A percentile compares a stretch with the other conserved stretches of the same genome.
Evolutionary conservation across 2,888 invertebrate genomes (phyloP).

Genomic region (Chymomyza amoena): DNA sequence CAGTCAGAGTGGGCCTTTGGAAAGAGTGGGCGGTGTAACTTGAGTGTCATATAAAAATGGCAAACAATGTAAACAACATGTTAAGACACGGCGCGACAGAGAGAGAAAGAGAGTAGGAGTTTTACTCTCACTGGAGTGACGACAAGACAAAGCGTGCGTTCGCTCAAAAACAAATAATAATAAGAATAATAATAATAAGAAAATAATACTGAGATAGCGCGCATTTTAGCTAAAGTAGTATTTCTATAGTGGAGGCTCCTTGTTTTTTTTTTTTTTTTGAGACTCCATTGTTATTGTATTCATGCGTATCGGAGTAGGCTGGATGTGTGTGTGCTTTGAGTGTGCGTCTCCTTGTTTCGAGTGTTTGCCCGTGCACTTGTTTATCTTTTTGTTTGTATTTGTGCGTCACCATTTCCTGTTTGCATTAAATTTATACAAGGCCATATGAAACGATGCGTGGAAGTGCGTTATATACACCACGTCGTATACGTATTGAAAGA

Average conservation of each 20-base stretch:
- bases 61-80: conserved; percentile 6
- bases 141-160: background rate
- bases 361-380: background rate
- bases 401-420: background rate
- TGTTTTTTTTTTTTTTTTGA: background rate
- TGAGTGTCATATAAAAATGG: conserved; percentile 36
- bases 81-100: background rate
- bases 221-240: background rate
- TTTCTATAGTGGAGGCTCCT: background rate
- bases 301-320: background rate
- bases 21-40: background rate
- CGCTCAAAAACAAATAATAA: conserved; percentile 21
- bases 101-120: too few species aligned
- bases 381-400: background rate
- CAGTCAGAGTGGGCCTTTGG: conserved; percentile 30
- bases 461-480: background rate
- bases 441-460: background rate
- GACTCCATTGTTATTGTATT: background rate
- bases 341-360: background rate
- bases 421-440: background rate
- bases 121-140: too few species aligned
- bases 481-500: background rate
- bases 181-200: conserved; percentile 21
- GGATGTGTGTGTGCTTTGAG: background rate
- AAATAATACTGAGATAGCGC: background rate